Evolutionary conservation across 64 coral and sea anemone species (phyloP).

Genomic region (Dendrophyllia cribrosa): DNA sequence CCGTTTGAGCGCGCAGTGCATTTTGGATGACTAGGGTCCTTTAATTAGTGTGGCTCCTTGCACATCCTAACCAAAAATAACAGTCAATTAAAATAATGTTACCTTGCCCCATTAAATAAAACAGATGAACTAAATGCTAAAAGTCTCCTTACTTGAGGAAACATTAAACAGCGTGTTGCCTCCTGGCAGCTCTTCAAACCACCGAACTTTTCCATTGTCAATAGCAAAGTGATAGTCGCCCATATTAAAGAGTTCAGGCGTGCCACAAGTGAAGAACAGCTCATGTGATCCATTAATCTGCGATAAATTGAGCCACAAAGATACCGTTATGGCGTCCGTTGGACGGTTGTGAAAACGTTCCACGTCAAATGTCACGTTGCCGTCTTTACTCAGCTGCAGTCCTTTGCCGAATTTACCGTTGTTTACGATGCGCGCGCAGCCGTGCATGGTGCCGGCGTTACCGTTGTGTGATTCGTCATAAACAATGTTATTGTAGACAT

Average conservation of each 20-base stretch:
- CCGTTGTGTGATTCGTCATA: constrained; percentile 93
- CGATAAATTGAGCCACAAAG: constrained; percentile 87
- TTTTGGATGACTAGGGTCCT: too few relatives aligned
- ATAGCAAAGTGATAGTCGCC: constrained; percentile 88
- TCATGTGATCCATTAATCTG: constrained; percentile 78
- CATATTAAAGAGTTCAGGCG: constrained; percentile 65
- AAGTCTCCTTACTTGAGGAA: constrained; percentile 64
- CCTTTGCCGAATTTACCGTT: constrained; percentile 84
- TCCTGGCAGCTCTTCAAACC: constrained; percentile 61
- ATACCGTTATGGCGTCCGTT: constrained; percentile 85
- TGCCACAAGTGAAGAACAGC: constrained; percentile 91
- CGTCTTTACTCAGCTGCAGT: constrained; percentile 70
- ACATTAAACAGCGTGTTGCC: constrained; percentile 67
- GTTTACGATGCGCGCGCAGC: constrained; percentile 67
- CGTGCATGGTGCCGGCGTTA: constrained; percentile 77
- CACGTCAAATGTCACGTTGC: constrained; percentile 86
- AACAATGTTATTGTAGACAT: constrained; percentile 59
- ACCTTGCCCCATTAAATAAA: background rate
- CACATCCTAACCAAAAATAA: too few relatives aligned
- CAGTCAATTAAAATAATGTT: too few relatives aligned
- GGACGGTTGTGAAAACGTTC: constrained; percentile 88
- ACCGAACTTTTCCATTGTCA: constrained; percentile 68
- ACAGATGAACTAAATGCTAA: background rate
- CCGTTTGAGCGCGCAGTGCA: too few relatives aligned
- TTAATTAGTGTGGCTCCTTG: too few relatives aligned